Base-by-base conservation (phyloP, 2,888 invertebrate species). In the Camptogramma bilineatum region DNA sequence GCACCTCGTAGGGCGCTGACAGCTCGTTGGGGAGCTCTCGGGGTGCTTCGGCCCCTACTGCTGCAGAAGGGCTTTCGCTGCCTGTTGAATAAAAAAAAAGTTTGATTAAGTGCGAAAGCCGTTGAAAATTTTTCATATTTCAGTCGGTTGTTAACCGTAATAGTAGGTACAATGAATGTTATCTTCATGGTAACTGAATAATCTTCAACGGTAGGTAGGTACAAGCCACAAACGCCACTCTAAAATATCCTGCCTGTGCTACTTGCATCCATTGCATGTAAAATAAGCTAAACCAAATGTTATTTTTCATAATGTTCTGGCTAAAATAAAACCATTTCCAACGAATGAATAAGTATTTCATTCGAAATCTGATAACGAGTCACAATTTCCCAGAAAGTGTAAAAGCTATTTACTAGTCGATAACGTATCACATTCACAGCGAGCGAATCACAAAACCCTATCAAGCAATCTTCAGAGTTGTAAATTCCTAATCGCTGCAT, bases 1-100 rank as follows among this genome's bases (percentile, higher is more conserved):
- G 98, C 46, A 99, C 97, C 90, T 99, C 99, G 85, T 99, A 99
- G 0, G 99, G 98, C 7, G 99, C 98, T 4, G 98, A 98, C 72
- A 98, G 96, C 87, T 98, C 97, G 83, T 98, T 98, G 62, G 96
- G 95, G 16, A 96, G 88, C 76, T 95, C 95, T 0, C 94, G 91
- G 0, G 91, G 94, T 0, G 88, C 81, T 62, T 94, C 94, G 50
- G 94, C 94, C 10, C 94, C 93, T 44, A 92, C 90, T 0, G 94
- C 93, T 69, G 94, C 94, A 0, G 95, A 94, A 9, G 96, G 96
- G 77, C 96, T 96, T 82, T 96, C 96, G 81, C 96, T 96, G 47
- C 96, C 96, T 96, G 89, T 0, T 28, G 28, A 92, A 39, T 17
- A 28, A 44, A 4, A 34, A 1, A 44, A 44, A 17, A 1, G n/a